Evolutionary conservation across 2,113 vertebrate species (phyloP).

Genomic region (Ophthalmolycus amberensis): DNA sequence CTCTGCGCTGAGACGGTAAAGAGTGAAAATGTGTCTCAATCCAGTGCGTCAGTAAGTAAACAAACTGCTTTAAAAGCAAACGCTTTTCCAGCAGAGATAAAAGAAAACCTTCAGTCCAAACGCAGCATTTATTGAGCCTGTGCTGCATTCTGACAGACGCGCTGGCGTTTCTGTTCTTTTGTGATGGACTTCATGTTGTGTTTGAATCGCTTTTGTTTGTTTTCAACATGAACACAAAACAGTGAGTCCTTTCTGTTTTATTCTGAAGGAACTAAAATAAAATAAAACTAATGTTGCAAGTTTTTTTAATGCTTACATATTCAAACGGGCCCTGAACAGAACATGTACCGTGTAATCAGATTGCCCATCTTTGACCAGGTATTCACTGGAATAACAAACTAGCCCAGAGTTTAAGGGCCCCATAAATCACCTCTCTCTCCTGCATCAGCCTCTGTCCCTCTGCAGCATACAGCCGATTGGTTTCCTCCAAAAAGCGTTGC

Average conservation of each 20-base stretch:
- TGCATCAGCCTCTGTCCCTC: constrained; percentile 99
- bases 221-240: neutral
- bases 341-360: neutral
- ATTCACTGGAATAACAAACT: neutral
- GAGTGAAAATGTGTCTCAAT: neutral
- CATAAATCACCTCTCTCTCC: constrained; percentile 93
- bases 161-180: neutral
- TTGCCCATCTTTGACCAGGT: neutral
- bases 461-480: constrained; percentile 95
- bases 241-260: neutral
- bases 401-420: neutral
- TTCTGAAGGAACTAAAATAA: neutral
- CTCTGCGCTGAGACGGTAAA: neutral
- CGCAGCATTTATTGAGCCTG: neutral
- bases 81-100: neutral
- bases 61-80: neutral
- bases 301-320: neutral
- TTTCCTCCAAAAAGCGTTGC: constrained; percentile 97
- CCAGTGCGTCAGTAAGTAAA: neutral
- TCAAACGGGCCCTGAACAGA: neutral
- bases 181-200: neutral
- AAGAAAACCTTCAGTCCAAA: neutral
- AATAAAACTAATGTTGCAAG: neutral
- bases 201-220: neutral
- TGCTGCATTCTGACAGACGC: neutral